A percentile compares a stretch with the other conserved stretches of the same genome.
phyloP scores from a whole-genome alignment of 2,888 invertebrate genomes.

The Helleia helle region DNA sequence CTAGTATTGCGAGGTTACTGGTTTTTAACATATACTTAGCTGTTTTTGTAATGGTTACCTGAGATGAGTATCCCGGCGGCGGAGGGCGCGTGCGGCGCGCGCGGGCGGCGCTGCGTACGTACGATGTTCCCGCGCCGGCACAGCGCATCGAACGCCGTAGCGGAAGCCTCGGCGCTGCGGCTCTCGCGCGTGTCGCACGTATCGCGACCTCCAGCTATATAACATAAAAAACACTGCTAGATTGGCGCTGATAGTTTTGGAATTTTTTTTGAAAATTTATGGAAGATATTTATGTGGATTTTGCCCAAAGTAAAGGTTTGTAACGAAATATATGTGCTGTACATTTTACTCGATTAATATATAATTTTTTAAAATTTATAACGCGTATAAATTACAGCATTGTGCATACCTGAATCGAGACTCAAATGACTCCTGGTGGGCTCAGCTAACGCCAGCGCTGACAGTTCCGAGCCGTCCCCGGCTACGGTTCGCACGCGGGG shows the following conservation, averaged over 20 bases:
- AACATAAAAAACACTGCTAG: neutral
- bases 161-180: slow-evolving; percentile 15
- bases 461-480: slow-evolving; percentile 78
- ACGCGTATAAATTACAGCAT: too few species aligned
- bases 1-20: too few species aligned
- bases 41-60: slow-evolving; percentile 37
- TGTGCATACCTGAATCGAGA: slow-evolving; percentile 50
- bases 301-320: too few species aligned
- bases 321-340: too few species aligned
- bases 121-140: slow-evolving; percentile 61
- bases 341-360: too few species aligned
- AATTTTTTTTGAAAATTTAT: too few species aligned
- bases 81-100: slow-evolving; percentile 35
- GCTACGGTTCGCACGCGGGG: slow-evolving; percentile 84
- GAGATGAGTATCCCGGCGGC: slow-evolving; percentile 72
- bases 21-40: too few species aligned
- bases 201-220: slow-evolving; percentile 9
- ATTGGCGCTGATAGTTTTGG: too few species aligned
- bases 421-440: slow-evolving; percentile 55
- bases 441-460: slow-evolving; percentile 44
- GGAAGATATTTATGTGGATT: too few species aligned
- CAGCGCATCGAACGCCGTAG: slow-evolving; percentile 51
- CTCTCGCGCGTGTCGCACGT: slow-evolving; percentile 33
- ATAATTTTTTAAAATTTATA: too few species aligned
- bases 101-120: slow-evolving; percentile 31